phyloP scores from a whole-genome alignment of 2,888 invertebrate genomes.

The Euclidia mi region DNA sequence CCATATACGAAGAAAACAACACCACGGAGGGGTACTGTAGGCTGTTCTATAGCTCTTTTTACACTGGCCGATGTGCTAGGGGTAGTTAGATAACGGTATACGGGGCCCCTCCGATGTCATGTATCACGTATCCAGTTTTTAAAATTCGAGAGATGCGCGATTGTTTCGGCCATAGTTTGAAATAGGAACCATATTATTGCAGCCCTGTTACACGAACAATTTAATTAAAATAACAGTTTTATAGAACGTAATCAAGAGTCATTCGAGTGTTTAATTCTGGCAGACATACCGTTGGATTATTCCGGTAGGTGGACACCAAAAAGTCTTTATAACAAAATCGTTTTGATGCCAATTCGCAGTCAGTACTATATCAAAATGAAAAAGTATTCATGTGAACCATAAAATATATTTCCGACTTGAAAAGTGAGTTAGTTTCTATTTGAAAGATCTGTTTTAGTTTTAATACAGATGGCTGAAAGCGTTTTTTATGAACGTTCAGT shows the following conservation, averaged over 20 bases:
- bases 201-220: constrained; percentile 7
- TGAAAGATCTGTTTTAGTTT: constrained; percentile 73
- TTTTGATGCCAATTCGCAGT: constrained; percentile 32
- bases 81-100: constrained; percentile 78
- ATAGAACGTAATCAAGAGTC: constrained; percentile 22
- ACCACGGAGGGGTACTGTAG: constrained; percentile 61
- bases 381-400: constrained; percentile 19
- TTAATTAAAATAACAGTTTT: constrained; percentile 40
- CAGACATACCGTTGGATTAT: constrained; percentile 36
- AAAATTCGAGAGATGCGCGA: constrained; percentile 67
- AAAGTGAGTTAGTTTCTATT: constrained; percentile 35
- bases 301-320: constrained; percentile 35
- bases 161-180: constrained; percentile 59
- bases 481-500: constrained; percentile 77
- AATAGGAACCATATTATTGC: constrained; percentile 35
- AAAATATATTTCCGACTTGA: constrained; percentile 27
- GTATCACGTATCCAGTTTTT: constrained; percentile 80
- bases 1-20: constrained; percentile 66
- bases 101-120: constrained; percentile 78
- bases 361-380: constrained; percentile 28
- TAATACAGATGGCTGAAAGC: constrained; percentile 75
- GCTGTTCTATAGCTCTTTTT: constrained; percentile 73
- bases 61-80: constrained; percentile 68
- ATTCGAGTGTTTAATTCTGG: constrained; percentile 34
- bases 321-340: constrained; percentile 40